Conservation (phyloP, 2,797 vertebrate genomes). For the Typhlichthys subterraneus region DNA sequence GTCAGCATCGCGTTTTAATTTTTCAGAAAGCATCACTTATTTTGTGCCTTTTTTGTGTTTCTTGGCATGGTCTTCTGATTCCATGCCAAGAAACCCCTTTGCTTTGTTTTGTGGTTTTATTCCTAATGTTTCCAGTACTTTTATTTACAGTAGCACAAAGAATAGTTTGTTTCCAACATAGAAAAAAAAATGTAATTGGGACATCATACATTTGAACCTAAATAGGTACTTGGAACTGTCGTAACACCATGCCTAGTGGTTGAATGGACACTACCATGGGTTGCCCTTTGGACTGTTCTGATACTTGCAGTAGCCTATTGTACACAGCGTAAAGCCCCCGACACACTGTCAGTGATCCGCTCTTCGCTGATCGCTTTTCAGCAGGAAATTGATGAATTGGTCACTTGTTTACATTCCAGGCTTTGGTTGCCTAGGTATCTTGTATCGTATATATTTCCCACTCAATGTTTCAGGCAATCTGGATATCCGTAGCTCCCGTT, state of each 20-base stretch:
- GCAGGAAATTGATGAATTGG: no score
- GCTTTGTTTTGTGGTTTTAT: constrained; percentile 1
- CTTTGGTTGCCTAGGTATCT: no score
- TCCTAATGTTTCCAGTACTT: background rate
- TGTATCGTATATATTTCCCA: no score
- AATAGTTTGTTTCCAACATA: background rate
- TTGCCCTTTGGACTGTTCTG: constrained; percentile 54
- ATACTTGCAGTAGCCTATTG: constrained; percentile 27
- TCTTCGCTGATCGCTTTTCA: no score
- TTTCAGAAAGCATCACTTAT: no score
- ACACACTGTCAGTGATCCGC: no score
- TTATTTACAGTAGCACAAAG: background rate
- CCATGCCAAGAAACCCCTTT: constrained; percentile 3
- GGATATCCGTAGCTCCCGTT: no score
- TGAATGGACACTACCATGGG: constrained; percentile 40
- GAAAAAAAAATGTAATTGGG: constrained; percentile 26
- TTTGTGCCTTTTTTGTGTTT: no score
- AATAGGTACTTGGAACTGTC: constrained; percentile 50
- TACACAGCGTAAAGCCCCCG: no score
- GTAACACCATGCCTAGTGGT: constrained; percentile 58
- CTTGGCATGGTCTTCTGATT: background rate
- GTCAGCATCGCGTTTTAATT: no score
- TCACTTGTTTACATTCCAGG: no score
- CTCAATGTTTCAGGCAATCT: no score
- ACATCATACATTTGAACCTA: constrained; percentile 43